Evolutionary conservation across 2,797 vertebrate species (phyloP).

Genomic region (Muscicapa comitata): DNA sequence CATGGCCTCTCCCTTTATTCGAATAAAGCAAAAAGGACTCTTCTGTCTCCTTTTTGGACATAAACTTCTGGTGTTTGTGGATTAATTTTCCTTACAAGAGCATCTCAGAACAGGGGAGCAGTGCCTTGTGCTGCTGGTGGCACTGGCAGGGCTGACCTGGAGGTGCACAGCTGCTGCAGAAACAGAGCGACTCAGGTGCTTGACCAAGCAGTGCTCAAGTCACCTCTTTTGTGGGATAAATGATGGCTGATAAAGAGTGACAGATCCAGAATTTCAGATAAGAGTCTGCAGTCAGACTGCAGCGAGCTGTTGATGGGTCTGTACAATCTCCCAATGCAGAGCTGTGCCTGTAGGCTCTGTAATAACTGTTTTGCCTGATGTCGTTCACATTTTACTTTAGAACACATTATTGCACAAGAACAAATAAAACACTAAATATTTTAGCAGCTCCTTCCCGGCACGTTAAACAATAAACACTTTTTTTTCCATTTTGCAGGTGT

Average conservation of each 20-base stretch:
- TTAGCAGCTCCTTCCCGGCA: background rate
- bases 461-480: background rate
- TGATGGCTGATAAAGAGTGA: background rate
- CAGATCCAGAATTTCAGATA: background rate
- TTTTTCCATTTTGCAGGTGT: background rate
- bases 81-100: too few relatives aligned
- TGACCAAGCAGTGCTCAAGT: background rate
- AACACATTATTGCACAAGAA: background rate
- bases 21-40: background rate
- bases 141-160: background rate
- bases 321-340: background rate
- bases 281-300: background rate
- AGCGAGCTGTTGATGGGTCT: background rate
- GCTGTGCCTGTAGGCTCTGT: background rate
- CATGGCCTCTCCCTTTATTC: too few relatives aligned
- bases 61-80: too few relatives aligned
- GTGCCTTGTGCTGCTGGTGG: rapidly evolving
- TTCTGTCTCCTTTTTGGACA: too few relatives aligned
- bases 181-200: background rate
- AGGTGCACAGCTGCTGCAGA: background rate
- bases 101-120: background rate
- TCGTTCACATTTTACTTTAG: background rate
- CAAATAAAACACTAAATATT: slow-evolving; percentile 15
- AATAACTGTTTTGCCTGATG: slow-evolving; percentile 4
- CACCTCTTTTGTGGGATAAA: background rate